Evolutionary conservation across 2,888 invertebrate genomes (phyloP), one percentile per base, ranked within the genome.

Genomic region (Plagiodera versicolora): DNA sequence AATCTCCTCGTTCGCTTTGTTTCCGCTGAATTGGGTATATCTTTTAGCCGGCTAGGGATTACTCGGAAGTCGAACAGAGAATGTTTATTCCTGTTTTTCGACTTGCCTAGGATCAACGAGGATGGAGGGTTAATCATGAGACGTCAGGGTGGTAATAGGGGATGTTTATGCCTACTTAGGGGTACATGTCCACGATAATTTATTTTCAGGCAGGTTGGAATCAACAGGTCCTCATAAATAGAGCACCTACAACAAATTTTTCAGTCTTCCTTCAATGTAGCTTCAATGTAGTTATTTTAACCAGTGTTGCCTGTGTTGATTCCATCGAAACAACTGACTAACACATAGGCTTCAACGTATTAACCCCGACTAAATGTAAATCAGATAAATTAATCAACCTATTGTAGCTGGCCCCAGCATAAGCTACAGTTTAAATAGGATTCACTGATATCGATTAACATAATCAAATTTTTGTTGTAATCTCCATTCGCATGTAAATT

Each of bases 11-110:
- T 61, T 61, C 58, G 50, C 49, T 45, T 58, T 50, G 54, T 58
- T 61, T 61, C 58, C 50, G 46, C 58, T 47, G 55, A 58, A 61
- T 61, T 61, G 61, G 58, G 61, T 61, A 61, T 61, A 58, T 61
- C 58, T 57, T 61, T 58, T 54, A 54, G 58, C 58, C 46, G 58
- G 49, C 56, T 44, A 44, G 53, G 49, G 56, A 57, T 61, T 53
- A 44, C 44, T 44, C 24, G 39, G 39, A 2, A 39, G 32, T 39
- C 14, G 39, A 39, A n/a, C n/a, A 11, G 11, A 11, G 14, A 39
- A 39, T 39, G 39, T 39, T 39, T 39, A 39, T 39, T 39, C 39
- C 39, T n/a, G 39, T 39, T 39, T 39, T 39, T 39, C 39, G 39
- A 6, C 39, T 39, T 14, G 39, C 1, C 3, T 39, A 39, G 14